Conservation (phyloP, 2,113 vertebrate genomes). For the Corydoras sp. region DNA sequence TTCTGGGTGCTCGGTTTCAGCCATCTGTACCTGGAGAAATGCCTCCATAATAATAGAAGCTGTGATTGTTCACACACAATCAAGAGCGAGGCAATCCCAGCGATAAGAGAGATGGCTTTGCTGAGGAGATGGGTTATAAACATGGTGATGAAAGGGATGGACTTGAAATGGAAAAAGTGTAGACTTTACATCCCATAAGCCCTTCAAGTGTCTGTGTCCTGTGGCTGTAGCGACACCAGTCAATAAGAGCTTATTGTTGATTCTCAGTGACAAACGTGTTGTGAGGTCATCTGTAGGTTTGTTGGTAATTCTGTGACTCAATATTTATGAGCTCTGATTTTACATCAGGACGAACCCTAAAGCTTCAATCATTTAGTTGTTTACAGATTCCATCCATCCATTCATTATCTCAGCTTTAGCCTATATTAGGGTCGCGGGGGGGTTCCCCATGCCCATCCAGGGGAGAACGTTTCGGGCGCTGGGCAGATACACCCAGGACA, state of each 20-base stretch:
- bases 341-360: no score
- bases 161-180: constrained; percentile 38
- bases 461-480: no score
- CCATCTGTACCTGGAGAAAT: constrained; percentile 44
- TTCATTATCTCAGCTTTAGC: no score
- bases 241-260: constrained; percentile 39
- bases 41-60: constrained; percentile 50
- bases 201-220: constrained; percentile 24
- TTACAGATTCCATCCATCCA: no score
- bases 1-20: constrained; percentile 38
- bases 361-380: no score
- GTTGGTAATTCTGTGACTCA: constrained; percentile 12
- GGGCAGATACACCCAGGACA: no score
- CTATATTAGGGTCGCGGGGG: no score
- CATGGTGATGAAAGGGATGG: constrained; percentile 45
- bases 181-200: constrained; percentile 45
- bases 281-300: constrained; percentile 5
- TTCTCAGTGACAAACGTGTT: constrained; percentile 31
- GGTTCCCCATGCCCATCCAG: no score
- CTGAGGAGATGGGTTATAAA: constrained; percentile 48
- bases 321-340: no score
- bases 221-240: constrained; percentile 32
- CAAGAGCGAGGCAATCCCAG: constrained; percentile 46
- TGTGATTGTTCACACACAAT: constrained; percentile 51
- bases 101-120: constrained; percentile 44